Base-by-base conservation (phyloP, 37 sponge, comb jelly and placozoan species). In the Axinella damicornis region DNA sequence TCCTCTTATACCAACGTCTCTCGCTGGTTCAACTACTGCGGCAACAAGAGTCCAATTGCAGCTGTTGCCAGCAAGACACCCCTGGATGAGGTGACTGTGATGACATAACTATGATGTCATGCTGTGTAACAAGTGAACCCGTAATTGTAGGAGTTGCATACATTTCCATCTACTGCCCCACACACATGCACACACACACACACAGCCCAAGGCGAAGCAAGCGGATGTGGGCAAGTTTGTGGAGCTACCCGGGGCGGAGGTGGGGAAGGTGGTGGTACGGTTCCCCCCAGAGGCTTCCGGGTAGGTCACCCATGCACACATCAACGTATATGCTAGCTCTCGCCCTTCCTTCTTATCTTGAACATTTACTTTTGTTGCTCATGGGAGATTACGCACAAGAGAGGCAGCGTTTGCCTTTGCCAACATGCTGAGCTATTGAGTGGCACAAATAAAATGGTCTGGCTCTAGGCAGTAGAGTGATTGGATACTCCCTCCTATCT, bases 201-300 rank as follows among this genome's bases (percentile, higher is more conserved):
- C 19, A 35, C 41, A 59, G 52, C 73, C 27, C 1, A 77, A 78
- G 71, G 31, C 67, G 22, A 80, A 76, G 73, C 85, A 73, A 32
- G 85, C 79, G 25, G 96, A 92, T 25, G 84, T 76, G 4, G 99
- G 99, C 12, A 96, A 98, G 76, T 98, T 96, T 78, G 81, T 94
- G n/a, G 95, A 96, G 57, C 92, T 98, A 24, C 99, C 99, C 6
- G 97, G 97, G 65, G 99, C 99, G 0, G 81, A 69, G 46, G 88
- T 85, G 87, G 99, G 99, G 2, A 94, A 98, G 34, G 99, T 98
- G 19, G 99, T 98, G 57, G 90, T 90, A 4, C 53, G 99, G 14
- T 98, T 98, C 71, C 99, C 99, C 12, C 99, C 99, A 0, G 99
- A 98, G 75, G 99, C 99, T 0, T 86, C 93, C 30, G 99, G 98